phyloP scores from a whole-genome alignment of 35 echinoderm and acorn worm genomes.

The Lytechinus pictus region DNA sequence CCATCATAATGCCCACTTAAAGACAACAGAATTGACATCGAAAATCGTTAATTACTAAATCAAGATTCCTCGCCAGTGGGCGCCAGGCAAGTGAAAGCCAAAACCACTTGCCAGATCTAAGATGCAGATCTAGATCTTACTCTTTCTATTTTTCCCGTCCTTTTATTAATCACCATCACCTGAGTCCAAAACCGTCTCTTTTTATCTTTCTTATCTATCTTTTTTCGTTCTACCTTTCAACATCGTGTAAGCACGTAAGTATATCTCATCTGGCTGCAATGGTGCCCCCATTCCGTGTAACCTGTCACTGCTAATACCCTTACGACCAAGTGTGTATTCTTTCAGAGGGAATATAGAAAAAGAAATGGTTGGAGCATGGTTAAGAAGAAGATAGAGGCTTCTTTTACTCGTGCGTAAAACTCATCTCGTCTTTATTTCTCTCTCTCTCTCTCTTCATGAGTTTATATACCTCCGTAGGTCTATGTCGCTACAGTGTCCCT shows the following conservation, averaged over 20 bases:
- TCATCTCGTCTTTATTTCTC: not conserved
- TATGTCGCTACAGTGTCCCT: not conserved
- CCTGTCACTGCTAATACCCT: conserved; percentile 14
- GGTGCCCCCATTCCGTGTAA: not conserved
- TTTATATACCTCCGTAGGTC: not conserved
- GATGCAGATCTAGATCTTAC: conserved; percentile 47
- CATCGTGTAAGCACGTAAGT: not conserved
- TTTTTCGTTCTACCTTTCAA: not conserved
- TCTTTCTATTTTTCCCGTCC: conserved; percentile 15
- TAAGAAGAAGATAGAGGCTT: not conserved
- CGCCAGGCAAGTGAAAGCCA: conserved; percentile 39
- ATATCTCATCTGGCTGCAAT: conserved; percentile 8
- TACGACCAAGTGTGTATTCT: not conserved
- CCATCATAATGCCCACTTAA: conserved; percentile 56
- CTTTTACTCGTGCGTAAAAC: conserved; percentile 32
- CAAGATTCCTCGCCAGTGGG: conserved; percentile 50
- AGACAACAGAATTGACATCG: conserved; percentile 57
- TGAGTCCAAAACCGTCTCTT: conserved; percentile 51
- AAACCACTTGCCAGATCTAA: not conserved
- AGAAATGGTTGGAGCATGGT: not conserved
- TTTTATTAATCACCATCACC: conserved; percentile 45
- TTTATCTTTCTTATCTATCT: not conserved
- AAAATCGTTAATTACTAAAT: conserved; percentile 57
- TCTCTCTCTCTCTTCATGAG: not conserved
- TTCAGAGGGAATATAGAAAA: not conserved